A percentile compares a stretch with the other conserved stretches of the same genome.
Evolutionary conservation across 2,888 invertebrate genomes (phyloP).

Genomic region (Rhagonycha fulva): DNA sequence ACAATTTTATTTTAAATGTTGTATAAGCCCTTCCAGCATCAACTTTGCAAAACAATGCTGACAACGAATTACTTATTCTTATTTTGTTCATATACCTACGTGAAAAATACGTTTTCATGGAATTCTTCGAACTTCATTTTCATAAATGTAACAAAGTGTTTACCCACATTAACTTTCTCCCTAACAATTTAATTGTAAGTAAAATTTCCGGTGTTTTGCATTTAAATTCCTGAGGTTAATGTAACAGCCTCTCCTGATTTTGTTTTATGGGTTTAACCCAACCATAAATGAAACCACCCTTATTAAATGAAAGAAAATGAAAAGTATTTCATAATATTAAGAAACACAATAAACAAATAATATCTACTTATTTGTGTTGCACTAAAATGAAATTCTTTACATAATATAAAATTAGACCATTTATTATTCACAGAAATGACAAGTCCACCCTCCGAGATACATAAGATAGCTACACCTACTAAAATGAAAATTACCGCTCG

Average conservation of each 20-base stretch:
- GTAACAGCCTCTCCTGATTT: neutral
- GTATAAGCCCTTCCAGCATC: neutral
- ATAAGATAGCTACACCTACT: constrained; percentile 4
- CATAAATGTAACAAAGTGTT: neutral
- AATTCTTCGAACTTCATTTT: neutral
- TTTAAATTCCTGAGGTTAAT: neutral
- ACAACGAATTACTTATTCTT: neutral
- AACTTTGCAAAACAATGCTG: neutral
- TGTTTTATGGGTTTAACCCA: neutral
- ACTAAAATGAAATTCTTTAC: constrained; percentile 16
- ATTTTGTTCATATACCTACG: neutral
- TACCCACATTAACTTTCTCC: neutral
- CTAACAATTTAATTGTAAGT: neutral
- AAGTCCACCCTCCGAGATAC: constrained; percentile 1
- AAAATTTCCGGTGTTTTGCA: neutral
- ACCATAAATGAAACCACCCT: neutral
- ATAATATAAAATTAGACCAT: constrained; percentile 12
- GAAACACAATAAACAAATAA: neutral
- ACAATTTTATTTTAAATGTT: neutral
- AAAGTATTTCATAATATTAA: neutral
- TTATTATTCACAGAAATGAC: constrained; percentile 11
- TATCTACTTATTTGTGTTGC: constrained; percentile 2
- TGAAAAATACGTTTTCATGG: neutral
- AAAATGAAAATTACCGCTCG: constrained; percentile 1
- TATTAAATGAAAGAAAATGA: neutral